These are phyloP conservation scores for Antheraea assamensis DNA, from an alignment of 2,888 invertebrate species.

Conservation along the genomic window DNA sequence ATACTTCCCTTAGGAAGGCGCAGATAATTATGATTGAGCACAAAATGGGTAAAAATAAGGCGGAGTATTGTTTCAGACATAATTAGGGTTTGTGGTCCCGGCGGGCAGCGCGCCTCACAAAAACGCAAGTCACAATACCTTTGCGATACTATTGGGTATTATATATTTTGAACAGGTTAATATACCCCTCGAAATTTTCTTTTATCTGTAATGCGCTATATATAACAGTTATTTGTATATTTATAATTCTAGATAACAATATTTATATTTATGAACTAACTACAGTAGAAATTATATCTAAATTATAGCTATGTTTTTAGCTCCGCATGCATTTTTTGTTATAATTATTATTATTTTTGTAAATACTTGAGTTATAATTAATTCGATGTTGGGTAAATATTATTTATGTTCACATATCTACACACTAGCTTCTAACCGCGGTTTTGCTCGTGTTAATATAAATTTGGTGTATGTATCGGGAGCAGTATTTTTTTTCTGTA, in stretches of 20 bases:
- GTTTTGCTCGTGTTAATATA: no score
- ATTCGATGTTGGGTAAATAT: no score
- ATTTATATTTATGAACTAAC: background rate
- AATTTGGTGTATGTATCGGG: no score
- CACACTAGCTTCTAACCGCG: no score
- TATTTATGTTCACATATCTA: no score
- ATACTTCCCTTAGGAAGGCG: constrained; percentile 67
- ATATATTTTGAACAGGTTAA: constrained; percentile 5
- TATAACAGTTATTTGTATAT: background rate
- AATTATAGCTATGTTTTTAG: background rate
- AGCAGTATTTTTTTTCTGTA: no score
- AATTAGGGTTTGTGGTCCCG: constrained; percentile 81
- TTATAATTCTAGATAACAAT: background rate
- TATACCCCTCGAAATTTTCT: background rate
- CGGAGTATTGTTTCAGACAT: constrained; percentile 75
- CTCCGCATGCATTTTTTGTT: no score
- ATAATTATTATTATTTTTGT: background rate
- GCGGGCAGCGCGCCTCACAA: constrained; percentile 44
- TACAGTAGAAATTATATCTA: background rate
- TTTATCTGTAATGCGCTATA: background rate
- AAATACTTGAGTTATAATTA: no score
- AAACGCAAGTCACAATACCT: constrained; percentile 64
- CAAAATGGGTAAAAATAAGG: constrained; percentile 80
- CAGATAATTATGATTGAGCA: constrained; percentile 81
- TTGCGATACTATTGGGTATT: constrained; percentile 17